Percentiles rank a stretch among this genome's conserved stretches.
Conservation (phyloP, 2,888 invertebrate species). For the Mimachlamys varia region DNA sequence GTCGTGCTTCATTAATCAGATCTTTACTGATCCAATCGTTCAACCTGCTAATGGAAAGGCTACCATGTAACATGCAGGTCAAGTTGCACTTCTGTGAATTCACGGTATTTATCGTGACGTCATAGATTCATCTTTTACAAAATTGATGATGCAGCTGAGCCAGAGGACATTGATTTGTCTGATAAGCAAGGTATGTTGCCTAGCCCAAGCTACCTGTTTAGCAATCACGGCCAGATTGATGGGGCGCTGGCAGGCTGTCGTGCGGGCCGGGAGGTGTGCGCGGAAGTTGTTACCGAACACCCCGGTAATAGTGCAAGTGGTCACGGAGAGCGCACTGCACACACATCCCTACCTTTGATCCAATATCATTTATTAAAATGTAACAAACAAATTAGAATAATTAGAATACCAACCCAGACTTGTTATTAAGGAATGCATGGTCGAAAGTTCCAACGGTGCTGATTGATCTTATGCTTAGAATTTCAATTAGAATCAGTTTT, state of each 20-base stretch:
- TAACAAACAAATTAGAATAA: constrained; percentile 11
- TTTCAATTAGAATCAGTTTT: constrained; percentile 12
- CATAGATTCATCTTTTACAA: constrained; percentile 36
- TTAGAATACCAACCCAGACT: background rate
- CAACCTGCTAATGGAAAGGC: constrained; percentile 31
- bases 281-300: constrained; percentile 3
- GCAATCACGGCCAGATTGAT: constrained; percentile 34
- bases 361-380: constrained; percentile 31
- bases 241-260: constrained; percentile 1
- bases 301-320: constrained; percentile 28
- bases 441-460: background rate
- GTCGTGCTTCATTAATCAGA: constrained; percentile 15
- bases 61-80: constrained; percentile 36
- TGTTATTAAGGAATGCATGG: background rate
- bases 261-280: background rate
- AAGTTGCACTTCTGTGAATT: constrained; percentile 36
- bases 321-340: constrained; percentile 20
- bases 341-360: constrained; percentile 22
- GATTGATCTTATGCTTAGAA: background rate
- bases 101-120: constrained; percentile 36
- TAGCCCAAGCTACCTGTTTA: constrained; percentile 13
- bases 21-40: background rate
- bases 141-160: constrained; percentile 36
- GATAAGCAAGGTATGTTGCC: constrained; percentile 29
- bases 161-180: constrained; percentile 23